phyloP scores from a whole-genome alignment of 2,888 invertebrate genomes.

The Melieria picta region DNA sequence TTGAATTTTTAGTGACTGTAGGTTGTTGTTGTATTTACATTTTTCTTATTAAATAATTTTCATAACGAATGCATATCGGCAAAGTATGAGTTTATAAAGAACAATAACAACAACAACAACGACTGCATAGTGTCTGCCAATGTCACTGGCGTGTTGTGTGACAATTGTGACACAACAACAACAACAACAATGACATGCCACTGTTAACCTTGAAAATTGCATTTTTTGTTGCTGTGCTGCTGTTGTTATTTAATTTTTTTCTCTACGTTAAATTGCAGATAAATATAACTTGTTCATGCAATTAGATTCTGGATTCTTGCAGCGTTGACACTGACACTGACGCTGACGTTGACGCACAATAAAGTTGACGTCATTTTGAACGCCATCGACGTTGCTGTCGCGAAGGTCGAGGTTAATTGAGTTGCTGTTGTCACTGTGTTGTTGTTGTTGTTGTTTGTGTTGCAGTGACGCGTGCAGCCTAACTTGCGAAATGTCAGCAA shows the following conservation, averaged over 20 bases:
- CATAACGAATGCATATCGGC: too few species aligned
- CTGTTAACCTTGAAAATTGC: conserved; percentile 5
- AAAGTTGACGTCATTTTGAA: not conserved
- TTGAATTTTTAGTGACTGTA: conserved; percentile 2
- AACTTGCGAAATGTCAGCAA: too few species aligned
- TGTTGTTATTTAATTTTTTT: conserved; percentile 7
- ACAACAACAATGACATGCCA: not conserved
- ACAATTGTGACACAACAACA: not conserved
- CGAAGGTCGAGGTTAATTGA: conserved; percentile 64
- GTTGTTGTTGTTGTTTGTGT: not conserved
- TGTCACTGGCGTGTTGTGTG: conserved; percentile 4
- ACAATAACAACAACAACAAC: not conserved
- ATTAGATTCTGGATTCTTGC: conserved; percentile 2
- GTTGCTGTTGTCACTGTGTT: conserved; percentile 54
- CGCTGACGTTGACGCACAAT: not conserved
- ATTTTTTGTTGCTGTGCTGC: conserved; percentile 10
- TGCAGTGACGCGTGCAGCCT: too few species aligned
- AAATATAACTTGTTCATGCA: conserved; percentile 2
- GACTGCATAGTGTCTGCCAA: not conserved
- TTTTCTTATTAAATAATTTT: too few species aligned
- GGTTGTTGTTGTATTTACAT: too few species aligned
- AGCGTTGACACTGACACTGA: not conserved
- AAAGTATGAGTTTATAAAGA: too few species aligned
- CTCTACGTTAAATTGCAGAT: conserved; percentile 1
- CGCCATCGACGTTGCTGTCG: conserved; percentile 22